Evolutionary conservation across 2,113 vertebrate species (phyloP), one percentile per base, ranked within the genome.

Genomic region (Falcunculus frontatus): DNA sequence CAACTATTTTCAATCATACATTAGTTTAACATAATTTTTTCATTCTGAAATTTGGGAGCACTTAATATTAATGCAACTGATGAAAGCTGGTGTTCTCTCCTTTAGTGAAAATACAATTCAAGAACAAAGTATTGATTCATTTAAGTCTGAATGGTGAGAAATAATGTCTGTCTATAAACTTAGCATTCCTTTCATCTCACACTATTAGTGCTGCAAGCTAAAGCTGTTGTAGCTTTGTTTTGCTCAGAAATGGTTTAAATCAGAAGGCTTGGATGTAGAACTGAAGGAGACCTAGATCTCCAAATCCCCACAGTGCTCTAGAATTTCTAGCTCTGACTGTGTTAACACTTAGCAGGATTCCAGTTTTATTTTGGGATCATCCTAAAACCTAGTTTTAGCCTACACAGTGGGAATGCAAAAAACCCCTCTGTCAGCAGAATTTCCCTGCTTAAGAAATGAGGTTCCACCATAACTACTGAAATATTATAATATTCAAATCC

Each of bases 21-120:
- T 95, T 87, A 77, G 5, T 74, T 89, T 94, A 91, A 92, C 62
- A 30, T 41, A 91, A 92, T 84, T 86, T 80, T 94, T 95, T 93
- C 6, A 56, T 86, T 96, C 62, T 85, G 72, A 93, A 96, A 91
- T 95, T 95, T 86, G 59, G n/a, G 18, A 89, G 9, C 70, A 94
- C 89, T 95, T 95, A 93, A 26, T 63, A 80, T 77, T 92, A 96
- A 87, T 67, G 49, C 18, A 62, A 80, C 33, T 44, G 76, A 84
- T 67, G 42, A 86, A 89, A 94, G 67, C 11, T 85, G 74, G 17
- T 65, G 63, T n/a, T 76, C 33, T 68, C 23, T 52, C 35, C 75
- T 49, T 72, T 52, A 57, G 35, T 32, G 59, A 91, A 92, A 92
- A 95, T 25, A n/a, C 59, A 84, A 87, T 68, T 95, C 90, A 81